These are phyloP conservation scores for Torymus tubicola DNA, from an alignment of 2,888 invertebrate genomes.

Conservation along the genomic window DNA sequence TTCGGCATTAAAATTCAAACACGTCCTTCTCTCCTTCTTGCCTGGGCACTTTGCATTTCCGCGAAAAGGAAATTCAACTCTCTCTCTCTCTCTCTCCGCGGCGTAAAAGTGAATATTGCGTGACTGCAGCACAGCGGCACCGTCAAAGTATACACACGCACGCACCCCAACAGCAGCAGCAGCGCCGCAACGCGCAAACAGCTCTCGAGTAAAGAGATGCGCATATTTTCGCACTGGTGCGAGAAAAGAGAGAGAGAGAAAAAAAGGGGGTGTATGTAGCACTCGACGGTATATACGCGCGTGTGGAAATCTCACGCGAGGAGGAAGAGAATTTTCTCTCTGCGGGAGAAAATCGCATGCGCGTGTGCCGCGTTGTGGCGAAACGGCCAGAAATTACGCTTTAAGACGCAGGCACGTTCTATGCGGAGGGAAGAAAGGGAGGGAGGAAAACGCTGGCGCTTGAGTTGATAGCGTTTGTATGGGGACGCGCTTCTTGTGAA, in stretches of 20 bases:
- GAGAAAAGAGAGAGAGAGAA: not conserved
- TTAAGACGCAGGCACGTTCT: not conserved
- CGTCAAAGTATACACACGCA: slow-evolving; percentile 22
- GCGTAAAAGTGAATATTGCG: slow-evolving; percentile 43
- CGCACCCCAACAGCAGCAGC: not conserved
- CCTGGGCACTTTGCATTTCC: slow-evolving; percentile 44
- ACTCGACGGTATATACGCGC: not conserved
- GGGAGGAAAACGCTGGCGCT: not conserved
- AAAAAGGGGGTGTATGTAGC: not conserved
- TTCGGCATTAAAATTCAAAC: slow-evolving; percentile 43
- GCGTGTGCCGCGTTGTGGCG: not conserved
- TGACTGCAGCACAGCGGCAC: not conserved
- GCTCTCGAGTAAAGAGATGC: slow-evolving; percentile 25
- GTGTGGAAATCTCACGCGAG: slow-evolving; percentile 1
- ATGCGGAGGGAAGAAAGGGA: too few species aligned
- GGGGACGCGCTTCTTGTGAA: too few species aligned
- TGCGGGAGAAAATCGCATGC: not conserved
- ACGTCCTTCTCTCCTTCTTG: too few species aligned
- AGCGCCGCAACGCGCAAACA: not conserved
- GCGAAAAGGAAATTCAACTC: not conserved
- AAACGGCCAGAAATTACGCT: slow-evolving; percentile 25
- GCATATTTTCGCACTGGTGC: slow-evolving; percentile 29
- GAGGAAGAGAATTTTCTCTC: slow-evolving; percentile 9
- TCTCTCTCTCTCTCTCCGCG: too few species aligned
- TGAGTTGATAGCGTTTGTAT: not conserved